A percentile compares a stretch with the other conserved stretches of the same genome.
These are phyloP conservation scores for Toxotes chatareus DNA, from an alignment of 2,113 vertebrate genomes.

Conservation along the genomic window DNA sequence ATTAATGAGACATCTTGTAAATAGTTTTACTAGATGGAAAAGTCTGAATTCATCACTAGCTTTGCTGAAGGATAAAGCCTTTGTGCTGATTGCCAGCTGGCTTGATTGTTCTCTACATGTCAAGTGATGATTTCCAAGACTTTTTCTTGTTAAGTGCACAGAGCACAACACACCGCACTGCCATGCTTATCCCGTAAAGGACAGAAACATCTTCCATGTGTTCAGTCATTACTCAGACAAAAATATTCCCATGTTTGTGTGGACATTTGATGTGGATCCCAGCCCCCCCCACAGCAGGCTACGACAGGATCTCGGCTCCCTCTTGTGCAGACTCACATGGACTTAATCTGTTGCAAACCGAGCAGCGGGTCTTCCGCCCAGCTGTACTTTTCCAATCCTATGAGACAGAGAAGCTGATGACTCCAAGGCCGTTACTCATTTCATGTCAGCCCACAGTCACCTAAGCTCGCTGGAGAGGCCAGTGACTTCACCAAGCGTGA, in stretches of 20 bases:
- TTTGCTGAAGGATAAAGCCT: neutral
- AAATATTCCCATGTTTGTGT: conserved; percentile 15
- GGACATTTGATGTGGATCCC: conserved; percentile 23
- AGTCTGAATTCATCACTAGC: neutral
- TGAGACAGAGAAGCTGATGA: conserved; percentile 15
- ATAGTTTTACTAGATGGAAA: neutral
- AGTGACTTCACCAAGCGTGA: neutral
- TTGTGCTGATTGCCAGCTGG: neutral
- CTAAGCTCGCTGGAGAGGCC: accelerated
- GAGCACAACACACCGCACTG: neutral
- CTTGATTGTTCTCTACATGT: neutral
- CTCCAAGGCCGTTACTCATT: conserved; percentile 10
- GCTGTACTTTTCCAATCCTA: conserved; percentile 46
- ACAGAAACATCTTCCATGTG: neutral
- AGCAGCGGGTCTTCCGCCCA: neutral
- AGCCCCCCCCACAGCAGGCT: conserved; percentile 45
- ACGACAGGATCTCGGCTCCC: conserved; percentile 48
- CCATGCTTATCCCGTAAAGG: neutral
- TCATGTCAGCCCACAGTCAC: neutral
- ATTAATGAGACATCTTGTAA: neutral
- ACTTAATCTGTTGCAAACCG: conserved; percentile 13
- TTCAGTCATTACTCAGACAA: conserved; percentile 2
- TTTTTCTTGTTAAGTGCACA: neutral
- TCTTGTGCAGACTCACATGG: neutral
- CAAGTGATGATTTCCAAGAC: neutral